Base-by-base conservation (phyloP, 2,113 vertebrate genomes). In the Gila orcuttii region DNA sequence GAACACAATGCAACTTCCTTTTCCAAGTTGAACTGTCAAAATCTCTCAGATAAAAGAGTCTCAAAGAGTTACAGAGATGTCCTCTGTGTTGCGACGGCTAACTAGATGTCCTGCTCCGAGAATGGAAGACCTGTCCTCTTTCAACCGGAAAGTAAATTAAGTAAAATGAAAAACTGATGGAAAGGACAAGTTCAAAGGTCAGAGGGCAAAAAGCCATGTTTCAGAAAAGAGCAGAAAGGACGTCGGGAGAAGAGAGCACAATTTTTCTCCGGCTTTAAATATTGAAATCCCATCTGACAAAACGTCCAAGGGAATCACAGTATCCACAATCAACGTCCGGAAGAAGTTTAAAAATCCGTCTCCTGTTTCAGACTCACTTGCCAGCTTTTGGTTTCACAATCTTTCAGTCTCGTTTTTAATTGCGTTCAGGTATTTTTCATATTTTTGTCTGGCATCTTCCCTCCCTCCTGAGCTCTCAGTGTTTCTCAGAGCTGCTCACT, bases 401-500 rank as follows among this genome's bases (percentile, higher is more conserved):
- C 31, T n/a, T 25, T 69, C 59, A 6, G 59, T 64, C 13, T n/a
- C 33, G 13, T 60, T 33, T 42, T 71, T 79, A 12, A 31, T 39
- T 69, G 64, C 39, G 6, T 36, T 59, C 2, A 28, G 39, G 79
- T 45, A 7, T 25, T 55, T 50, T 21, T 76, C 80, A 47, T 74
- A 39, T 81, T 42, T 42, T 81, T 33, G 33, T 55, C 47, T 39
- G 74, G 86, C 85, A 50, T 71, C 73, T 84, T 80, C 55, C 81
- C 77, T 81, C 28, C 87, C 12, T 81, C 28, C 87, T 8, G 23
- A 68, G 74, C 62, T 86, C 52, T 85, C 76, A 84, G 47, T 86
- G 74, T 73, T 62, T 77, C 85, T 87, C 88, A 87, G 59, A 90
- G 66, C 78, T 77, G 50, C 76, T 87, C 83, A 21, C 85, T 68